Percentiles rank a stretch among this genome's conserved stretches.
phyloP scores from a whole-genome alignment of 2,888 invertebrate species.

The Dione vanillae region DNA sequence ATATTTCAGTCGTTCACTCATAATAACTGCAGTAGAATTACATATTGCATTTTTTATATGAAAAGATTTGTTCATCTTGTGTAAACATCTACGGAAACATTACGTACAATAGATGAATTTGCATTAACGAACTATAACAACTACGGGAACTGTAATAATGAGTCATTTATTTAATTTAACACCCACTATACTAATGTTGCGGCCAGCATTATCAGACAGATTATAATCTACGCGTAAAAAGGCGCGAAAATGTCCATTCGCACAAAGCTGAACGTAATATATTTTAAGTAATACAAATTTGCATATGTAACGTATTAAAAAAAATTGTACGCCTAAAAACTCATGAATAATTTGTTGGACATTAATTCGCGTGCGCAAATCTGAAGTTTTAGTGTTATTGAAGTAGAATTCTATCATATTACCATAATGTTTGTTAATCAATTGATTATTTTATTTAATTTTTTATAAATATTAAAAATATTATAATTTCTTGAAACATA shows the following conservation, averaged over 20 bases:
- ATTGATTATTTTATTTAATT: conserved; percentile 7
- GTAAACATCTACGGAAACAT: conserved; percentile 46
- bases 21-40: conserved; percentile 23
- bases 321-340: conserved; percentile 33
- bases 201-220: conserved; percentile 46
- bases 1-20: background rate
- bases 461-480: background rate
- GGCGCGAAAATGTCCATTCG: conserved; percentile 44
- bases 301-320: conserved; percentile 26
- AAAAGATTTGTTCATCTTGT: conserved; percentile 39
- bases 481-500: background rate
- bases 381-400: conserved; percentile 20
- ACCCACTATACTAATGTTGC: conserved; percentile 42
- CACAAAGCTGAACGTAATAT: conserved; percentile 35
- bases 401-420: background rate
- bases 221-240: conserved; percentile 48
- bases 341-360: conserved; percentile 32
- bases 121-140: conserved; percentile 50
- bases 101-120: conserved; percentile 47
- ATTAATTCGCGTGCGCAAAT: conserved; percentile 31
- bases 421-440: conserved; percentile 11
- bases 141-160: conserved; percentile 50
- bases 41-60: conserved; percentile 19
- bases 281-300: conserved; percentile 27
- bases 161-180: conserved; percentile 53